phyloP scores from a whole-genome alignment of 2,888 invertebrate genomes.

The Hofmannophila pseudospretella region DNA sequence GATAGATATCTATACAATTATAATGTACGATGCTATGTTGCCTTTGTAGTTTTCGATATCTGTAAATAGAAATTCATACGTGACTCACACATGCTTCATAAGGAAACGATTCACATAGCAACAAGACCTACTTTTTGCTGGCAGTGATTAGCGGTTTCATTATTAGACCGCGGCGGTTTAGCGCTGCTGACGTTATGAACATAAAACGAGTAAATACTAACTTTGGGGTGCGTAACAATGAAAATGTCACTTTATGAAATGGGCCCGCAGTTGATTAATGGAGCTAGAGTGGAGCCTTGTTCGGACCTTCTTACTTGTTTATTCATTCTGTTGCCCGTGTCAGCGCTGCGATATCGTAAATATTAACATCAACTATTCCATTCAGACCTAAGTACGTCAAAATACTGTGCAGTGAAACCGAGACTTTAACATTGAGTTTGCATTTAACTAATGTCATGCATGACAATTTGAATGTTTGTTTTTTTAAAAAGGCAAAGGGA shows the following conservation, averaged over 20 bases:
- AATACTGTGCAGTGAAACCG: neutral
- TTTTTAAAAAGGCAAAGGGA: no score
- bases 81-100: no score
- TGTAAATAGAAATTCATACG: no score
- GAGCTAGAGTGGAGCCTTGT: constrained; percentile 39
- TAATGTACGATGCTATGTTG: no score
- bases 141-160: constrained; percentile 38
- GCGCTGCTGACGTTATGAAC: constrained; percentile 47
- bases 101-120: no score
- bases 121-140: constrained; percentile 8
- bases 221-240: constrained; percentile 64
- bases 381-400: neutral
- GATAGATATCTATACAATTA: no score
- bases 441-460: no score
- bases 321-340: constrained; percentile 44
- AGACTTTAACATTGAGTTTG: no score
- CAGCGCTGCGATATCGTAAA: constrained; percentile 31
- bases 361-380: constrained; percentile 29
- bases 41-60: no score
- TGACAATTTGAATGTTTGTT: no score
- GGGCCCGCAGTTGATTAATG: constrained; percentile 67
- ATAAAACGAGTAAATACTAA: constrained; percentile 60
- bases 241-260: constrained; percentile 74
- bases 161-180: constrained; percentile 38
- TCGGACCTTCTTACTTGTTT: constrained; percentile 56